Conservation (phyloP, 1,140 invertebrate species). For the Solenopsis invicta region DNA sequence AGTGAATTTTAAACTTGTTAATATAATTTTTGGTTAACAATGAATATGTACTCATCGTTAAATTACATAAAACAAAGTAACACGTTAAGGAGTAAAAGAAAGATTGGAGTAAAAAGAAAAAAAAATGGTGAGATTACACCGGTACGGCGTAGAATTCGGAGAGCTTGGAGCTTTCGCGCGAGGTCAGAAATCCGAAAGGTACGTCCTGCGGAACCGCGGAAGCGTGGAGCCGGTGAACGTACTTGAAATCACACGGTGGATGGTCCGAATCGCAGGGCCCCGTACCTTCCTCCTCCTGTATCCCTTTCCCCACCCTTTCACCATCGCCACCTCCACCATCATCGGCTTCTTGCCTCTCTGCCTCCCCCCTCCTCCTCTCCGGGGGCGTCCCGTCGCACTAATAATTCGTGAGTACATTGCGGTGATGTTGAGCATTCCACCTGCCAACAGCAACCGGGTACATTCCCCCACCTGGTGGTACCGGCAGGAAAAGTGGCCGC, state of each 20-base stretch:
- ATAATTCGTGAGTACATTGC: constrained; percentile 82
- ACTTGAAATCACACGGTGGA: constrained; percentile 74
- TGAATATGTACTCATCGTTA: background rate
- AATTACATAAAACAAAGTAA: background rate
- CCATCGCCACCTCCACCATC: constrained; percentile 62
- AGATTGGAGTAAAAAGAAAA: background rate
- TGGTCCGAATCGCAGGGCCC: constrained; percentile 70
- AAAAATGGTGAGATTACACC: background rate
- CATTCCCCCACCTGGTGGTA: constrained; percentile 80
- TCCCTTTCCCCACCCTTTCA: constrained; percentile 41
- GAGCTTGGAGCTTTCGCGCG: constrained; percentile 25
- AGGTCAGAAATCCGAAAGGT: constrained; percentile 62
- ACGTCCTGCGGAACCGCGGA: constrained; percentile 69
- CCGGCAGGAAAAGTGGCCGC: constrained; percentile 84
- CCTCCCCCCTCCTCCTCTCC: constrained; percentile 60
- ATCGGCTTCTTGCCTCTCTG: constrained; percentile 39
- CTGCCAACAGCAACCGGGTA: constrained; percentile 82
- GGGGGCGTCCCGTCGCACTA: constrained; percentile 78
- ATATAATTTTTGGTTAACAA: background rate
- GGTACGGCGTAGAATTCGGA: background rate
- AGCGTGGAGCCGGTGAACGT: constrained; percentile 74
- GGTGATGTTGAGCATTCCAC: constrained; percentile 84
- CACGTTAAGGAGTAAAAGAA: background rate
- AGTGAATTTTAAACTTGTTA: background rate
- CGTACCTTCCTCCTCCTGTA: constrained; percentile 60